These are phyloP conservation scores for Helarctos malayanus DNA, from an alignment of 2,797 vertebrate species.

Conservation along the genomic window DNA sequence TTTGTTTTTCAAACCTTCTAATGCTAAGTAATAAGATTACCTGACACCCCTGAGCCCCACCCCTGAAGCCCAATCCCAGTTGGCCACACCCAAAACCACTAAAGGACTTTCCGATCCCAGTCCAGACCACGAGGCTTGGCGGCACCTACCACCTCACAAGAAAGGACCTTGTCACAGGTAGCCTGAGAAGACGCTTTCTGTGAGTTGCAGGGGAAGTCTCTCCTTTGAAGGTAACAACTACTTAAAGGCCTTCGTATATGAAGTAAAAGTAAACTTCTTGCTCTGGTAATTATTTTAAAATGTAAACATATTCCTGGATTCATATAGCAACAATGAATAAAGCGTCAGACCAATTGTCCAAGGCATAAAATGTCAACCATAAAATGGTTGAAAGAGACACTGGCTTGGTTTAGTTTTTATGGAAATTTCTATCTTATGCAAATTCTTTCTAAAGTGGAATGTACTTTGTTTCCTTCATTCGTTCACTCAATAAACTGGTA, in stretches of 20 bases:
- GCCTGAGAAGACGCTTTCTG: background rate
- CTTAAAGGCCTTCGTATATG: background rate
- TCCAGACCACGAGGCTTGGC: background rate
- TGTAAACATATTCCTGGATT: background rate
- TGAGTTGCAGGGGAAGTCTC: background rate
- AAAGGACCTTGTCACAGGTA: background rate
- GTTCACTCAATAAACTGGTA: background rate
- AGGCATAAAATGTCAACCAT: background rate
- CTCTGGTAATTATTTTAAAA: background rate
- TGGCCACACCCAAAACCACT: background rate
- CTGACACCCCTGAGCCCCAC: background rate
- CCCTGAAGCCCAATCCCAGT: background rate
- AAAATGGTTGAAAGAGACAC: background rate
- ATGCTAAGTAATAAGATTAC: slow-evolving; percentile 53
- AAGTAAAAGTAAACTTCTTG: background rate
- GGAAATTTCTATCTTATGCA: background rate
- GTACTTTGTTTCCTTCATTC: background rate
- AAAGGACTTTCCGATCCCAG: background rate
- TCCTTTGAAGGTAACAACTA: background rate
- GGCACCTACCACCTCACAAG: background rate
- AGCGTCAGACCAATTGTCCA: background rate
- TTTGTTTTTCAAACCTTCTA: background rate
- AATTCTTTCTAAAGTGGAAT: background rate
- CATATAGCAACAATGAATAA: background rate
- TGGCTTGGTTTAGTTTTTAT: slow-evolving; percentile 5